These are phyloP conservation scores for Lasioglossum figueresi DNA, from an alignment of 2,888 invertebrate species.

Conservation along the genomic window DNA sequence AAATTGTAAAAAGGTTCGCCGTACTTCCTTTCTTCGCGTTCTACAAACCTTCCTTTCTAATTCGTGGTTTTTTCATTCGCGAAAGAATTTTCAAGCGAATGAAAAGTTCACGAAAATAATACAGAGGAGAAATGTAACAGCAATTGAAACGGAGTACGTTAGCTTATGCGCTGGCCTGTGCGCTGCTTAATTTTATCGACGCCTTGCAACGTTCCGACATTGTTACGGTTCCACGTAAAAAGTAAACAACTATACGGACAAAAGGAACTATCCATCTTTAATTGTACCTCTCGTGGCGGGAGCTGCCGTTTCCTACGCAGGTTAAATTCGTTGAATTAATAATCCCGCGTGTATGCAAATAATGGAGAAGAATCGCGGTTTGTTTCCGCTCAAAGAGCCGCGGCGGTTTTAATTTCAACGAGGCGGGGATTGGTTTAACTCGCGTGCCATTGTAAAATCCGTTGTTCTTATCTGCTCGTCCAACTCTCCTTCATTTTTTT, in stretches of 20 bases:
- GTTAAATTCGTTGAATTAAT: constrained; percentile 46
- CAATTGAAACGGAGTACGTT: background rate
- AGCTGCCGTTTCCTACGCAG: constrained; percentile 14
- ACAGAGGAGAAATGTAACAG: background rate
- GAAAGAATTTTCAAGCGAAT: background rate
- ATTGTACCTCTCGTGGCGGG: constrained; percentile 38
- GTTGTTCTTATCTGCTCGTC: constrained; percentile 3
- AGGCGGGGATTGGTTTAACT: constrained; percentile 1
- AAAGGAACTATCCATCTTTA: constrained; percentile 41
- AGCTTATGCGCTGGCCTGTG: constrained; percentile 6
- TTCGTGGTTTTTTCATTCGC: background rate
- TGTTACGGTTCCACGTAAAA: constrained; percentile 23
- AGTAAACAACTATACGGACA: constrained; percentile 22
- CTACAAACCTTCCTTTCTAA: background rate
- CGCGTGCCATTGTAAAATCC: background rate
- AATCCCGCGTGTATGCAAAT: constrained; percentile 43
- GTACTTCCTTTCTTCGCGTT: background rate
- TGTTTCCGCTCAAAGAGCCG: constrained; percentile 18
- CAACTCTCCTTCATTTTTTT: background rate
- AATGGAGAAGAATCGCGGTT: constrained; percentile 1
- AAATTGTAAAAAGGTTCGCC: background rate
- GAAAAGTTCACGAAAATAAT: constrained; percentile 18
- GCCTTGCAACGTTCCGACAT: background rate
- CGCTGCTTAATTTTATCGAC: constrained; percentile 26
- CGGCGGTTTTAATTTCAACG: constrained; percentile 1